Conservation (phyloP, 2,113 vertebrate species). For the Crypturellus undulatus region DNA sequence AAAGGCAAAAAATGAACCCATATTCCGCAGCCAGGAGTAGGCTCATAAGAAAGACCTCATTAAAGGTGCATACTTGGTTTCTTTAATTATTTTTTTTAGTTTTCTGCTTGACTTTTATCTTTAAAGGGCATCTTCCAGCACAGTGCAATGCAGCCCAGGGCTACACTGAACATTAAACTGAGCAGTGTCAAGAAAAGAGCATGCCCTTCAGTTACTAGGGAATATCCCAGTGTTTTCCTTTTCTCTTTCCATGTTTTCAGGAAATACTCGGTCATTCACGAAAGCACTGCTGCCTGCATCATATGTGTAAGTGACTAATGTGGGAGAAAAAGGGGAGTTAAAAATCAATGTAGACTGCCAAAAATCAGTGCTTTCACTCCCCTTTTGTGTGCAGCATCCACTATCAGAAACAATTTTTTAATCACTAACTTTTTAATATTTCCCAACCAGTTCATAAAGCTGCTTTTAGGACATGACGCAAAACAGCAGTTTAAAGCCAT, state of each 20-base stretch:
- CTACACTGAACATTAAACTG: neutral
- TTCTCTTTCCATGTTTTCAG: neutral
- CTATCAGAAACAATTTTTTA: slow-evolving; percentile 46
- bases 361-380: neutral
- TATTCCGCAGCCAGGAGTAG: neutral
- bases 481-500: slow-evolving; percentile 64
- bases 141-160: neutral
- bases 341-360: neutral
- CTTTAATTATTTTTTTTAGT: neutral
- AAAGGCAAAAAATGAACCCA: neutral
- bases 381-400: neutral
- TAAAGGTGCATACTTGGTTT: neutral
- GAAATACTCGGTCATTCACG: neutral
- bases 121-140: neutral
- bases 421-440: slow-evolving; percentile 51
- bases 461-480: slow-evolving; percentile 72
- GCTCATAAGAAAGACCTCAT: neutral
- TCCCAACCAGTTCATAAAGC: slow-evolving; percentile 54
- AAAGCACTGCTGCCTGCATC: fast-evolving
- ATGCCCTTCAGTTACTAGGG: fast-evolving
- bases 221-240: neutral
- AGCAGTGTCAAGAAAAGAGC: neutral
- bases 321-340: neutral
- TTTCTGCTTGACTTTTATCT: neutral
- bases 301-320: fast-evolving